Evolutionary conservation across 2,797 vertebrate species (phyloP), one percentile per base, ranked within the genome.

Genomic region (Salmo trutta): DNA sequence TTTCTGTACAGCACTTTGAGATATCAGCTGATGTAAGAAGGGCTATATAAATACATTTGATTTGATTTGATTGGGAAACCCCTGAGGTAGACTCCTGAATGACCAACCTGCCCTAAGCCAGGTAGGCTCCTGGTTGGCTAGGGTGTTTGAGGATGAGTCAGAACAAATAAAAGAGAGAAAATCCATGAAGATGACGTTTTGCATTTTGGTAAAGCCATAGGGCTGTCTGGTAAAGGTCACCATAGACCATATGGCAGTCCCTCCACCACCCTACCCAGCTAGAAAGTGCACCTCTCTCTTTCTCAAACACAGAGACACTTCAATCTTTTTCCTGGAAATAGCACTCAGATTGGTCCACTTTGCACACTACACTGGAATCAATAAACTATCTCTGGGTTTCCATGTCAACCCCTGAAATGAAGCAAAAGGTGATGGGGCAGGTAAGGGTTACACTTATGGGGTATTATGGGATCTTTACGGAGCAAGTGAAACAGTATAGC

Each of bases 281-380:
- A 36, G 36, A 36, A 6, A 36, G 0, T 36, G 36, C 5, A 7
- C 33, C 33, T 36, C 33, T 36, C 36, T 36, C 33, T 36, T 6
- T 36, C 5, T 82, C 77, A 84, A 84, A 7, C 36, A 36, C 36
- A 36, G 6, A 36, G 6, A 36, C 6, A 36, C 36, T 36, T 79
- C 27, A 16, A 36, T 85, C 80, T 77, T 80, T 78, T 78, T 85
- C 81, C 86, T 82, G 79, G 80, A 84, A 74, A 86, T 85, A 86
- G 81, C 85, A 86, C 86, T 77, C 84, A 82, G 66, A 83, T 7
- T 79, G 76, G 56, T 78, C 79, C 83, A 69, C 83, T 65, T 67
- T 85, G 77, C 88, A 93, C 92, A 92, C 87, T 86, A 88, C 81
- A 87, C 84, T 88, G 85, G 82, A 78, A 86, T 88, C 21, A 2